phyloP scores from a whole-genome alignment of 2,113 vertebrate species.

The Ptilorrhoa leucosticta region DNA sequence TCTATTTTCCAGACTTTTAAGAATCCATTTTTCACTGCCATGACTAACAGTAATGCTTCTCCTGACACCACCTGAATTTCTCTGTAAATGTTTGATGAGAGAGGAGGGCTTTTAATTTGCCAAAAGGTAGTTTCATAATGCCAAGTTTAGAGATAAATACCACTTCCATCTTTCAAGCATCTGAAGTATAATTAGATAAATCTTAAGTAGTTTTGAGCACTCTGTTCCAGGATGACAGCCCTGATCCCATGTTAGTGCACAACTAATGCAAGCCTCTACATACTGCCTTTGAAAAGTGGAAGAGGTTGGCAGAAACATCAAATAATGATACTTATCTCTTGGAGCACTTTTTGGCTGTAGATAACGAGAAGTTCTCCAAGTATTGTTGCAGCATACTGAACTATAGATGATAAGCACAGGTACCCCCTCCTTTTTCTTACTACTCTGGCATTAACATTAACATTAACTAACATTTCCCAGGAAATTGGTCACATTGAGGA shows the following conservation, averaged over 20 bases:
- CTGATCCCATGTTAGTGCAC: neutral
- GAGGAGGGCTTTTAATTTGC: neutral
- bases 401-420: neutral
- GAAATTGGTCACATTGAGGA: neutral
- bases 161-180: slow-evolving; percentile 58
- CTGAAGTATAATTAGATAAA: slow-evolving; percentile 49
- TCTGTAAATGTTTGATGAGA: neutral
- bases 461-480: neutral
- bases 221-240: neutral
- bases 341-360: neutral
- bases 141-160: slow-evolving; percentile 44
- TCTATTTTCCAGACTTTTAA: neutral
- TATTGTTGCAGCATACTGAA: neutral
- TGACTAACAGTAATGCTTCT: neutral
- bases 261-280: neutral
- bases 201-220: slow-evolving; percentile 54
- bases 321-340: slow-evolving; percentile 20
- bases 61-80: neutral
- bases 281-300: neutral
- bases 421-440: neutral
- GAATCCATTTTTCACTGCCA: neutral
- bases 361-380: neutral
- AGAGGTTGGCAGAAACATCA: slow-evolving; percentile 27
- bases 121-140: slow-evolving; percentile 40
- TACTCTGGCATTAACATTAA: neutral